Evolutionary conservation across 1,140 invertebrate genomes (phyloP).

Genomic region (Lithobius niger): DNA sequence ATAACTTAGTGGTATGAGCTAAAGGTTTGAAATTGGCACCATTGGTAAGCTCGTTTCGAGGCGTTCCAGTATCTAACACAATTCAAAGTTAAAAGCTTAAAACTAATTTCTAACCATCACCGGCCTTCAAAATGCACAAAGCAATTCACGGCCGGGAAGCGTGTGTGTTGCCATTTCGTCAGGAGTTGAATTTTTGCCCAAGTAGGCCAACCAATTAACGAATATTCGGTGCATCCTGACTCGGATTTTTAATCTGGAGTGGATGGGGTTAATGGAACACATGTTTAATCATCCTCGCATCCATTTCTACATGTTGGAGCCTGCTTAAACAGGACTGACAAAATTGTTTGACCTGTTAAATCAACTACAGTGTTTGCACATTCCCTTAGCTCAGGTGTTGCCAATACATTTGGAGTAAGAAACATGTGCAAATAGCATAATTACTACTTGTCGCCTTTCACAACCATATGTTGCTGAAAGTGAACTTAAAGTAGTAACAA

Average conservation of each 20-base stretch:
- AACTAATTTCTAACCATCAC: too few species aligned
- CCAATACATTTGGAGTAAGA: not conserved
- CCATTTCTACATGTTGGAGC: too few species aligned
- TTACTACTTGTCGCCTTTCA: constrained; percentile 7
- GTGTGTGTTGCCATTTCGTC: too few species aligned
- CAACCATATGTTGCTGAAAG: not conserved
- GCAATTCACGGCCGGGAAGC: too few species aligned
- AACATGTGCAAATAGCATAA: not conserved
- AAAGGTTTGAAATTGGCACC: too few species aligned
- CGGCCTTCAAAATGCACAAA: too few species aligned
- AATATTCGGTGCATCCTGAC: not conserved
- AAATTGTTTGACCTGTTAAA: constrained; percentile 4
- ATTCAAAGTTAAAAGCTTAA: too few species aligned
- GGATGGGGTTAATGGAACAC: not conserved
- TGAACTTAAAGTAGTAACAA: not conserved
- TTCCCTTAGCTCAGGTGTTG: not conserved
- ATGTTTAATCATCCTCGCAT: not conserved
- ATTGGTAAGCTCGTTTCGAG: too few species aligned
- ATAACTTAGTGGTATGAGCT: too few species aligned
- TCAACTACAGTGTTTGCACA: not conserved
- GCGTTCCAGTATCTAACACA: too few species aligned
- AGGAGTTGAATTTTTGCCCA: too few species aligned
- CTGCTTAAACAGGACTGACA: not conserved
- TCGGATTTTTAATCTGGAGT: not conserved
- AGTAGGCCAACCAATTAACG: not conserved